Evolutionary conservation across 2,113 vertebrate species (phyloP).

Genomic region (Protobothrops mucrosquamatus): DNA sequence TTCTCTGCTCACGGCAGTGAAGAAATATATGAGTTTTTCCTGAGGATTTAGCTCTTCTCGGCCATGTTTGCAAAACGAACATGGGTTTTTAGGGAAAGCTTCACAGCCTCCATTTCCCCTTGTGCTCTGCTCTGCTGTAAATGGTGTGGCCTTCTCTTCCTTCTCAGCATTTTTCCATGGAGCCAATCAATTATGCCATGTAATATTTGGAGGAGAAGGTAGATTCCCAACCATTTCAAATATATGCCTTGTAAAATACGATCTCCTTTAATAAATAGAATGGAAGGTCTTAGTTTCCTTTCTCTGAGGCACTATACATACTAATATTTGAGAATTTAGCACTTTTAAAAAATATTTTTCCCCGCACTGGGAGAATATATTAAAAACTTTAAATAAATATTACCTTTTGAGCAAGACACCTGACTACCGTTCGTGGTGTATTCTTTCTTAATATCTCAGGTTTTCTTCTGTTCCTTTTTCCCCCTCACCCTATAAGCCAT

Average conservation of each 20-base stretch:
- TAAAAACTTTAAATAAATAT: neutral
- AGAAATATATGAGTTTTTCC: neutral
- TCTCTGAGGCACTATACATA: neutral
- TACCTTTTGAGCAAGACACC: neutral
- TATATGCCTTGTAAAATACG: neutral
- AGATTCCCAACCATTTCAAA: neutral
- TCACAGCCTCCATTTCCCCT: neutral
- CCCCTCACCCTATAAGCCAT: conserved; percentile 69
- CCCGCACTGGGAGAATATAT: neutral
- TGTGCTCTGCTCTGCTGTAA: neutral
- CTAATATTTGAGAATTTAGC: neutral
- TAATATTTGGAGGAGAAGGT: neutral
- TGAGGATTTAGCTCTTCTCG: neutral
- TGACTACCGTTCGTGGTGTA: conserved; percentile 11
- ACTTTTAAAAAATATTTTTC: neutral
- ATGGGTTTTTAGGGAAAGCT: neutral
- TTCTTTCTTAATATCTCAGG: conserved; percentile 65
- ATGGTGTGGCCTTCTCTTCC: neutral
- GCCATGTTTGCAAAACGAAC: neutral
- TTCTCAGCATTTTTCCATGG: neutral
- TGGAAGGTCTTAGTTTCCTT: neutral
- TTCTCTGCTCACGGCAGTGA: neutral
- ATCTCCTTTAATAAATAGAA: neutral
- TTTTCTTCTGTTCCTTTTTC: conserved; percentile 72
- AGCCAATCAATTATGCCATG: neutral